Conservation (phyloP, 2,888 invertebrate genomes). For the Hyalella azteca region DNA sequence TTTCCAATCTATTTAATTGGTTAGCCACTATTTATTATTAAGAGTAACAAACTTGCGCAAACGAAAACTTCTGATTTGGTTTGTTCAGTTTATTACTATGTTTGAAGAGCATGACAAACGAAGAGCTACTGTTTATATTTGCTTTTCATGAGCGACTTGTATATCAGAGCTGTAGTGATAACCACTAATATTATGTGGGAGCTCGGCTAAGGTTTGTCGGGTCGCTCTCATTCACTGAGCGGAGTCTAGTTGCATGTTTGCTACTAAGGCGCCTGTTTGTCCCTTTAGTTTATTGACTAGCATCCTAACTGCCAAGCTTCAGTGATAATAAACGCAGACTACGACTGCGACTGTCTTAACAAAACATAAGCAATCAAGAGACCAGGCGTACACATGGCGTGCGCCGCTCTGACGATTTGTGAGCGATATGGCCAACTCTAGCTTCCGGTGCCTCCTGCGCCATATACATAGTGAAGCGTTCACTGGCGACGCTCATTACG, state of each 20-base stretch:
- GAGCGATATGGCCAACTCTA: not conserved
- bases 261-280: slow-evolving; percentile 23
- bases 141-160: too few species aligned
- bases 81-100: too few species aligned
- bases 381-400: not conserved
- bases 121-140: too few species aligned
- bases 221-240: not conserved
- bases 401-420: not conserved
- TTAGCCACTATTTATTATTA: too few species aligned
- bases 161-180: too few species aligned
- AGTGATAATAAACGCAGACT: slow-evolving; percentile 23
- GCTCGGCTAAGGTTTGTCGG: not conserved
- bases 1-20: too few species aligned
- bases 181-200: not conserved
- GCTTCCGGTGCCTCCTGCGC: not conserved
- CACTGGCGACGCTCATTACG: too few species aligned
- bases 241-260: not conserved
- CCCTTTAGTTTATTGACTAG: not conserved
- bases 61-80: too few species aligned
- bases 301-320: not conserved
- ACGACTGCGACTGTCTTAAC: slow-evolving; percentile 22
- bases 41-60: too few species aligned
- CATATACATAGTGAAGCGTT: too few species aligned
- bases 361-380: slow-evolving; percentile 16
- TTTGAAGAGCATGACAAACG: too few species aligned